Conservation (phyloP, 2,797 vertebrate genomes). For the Hemibagrus guttatus region DNA sequence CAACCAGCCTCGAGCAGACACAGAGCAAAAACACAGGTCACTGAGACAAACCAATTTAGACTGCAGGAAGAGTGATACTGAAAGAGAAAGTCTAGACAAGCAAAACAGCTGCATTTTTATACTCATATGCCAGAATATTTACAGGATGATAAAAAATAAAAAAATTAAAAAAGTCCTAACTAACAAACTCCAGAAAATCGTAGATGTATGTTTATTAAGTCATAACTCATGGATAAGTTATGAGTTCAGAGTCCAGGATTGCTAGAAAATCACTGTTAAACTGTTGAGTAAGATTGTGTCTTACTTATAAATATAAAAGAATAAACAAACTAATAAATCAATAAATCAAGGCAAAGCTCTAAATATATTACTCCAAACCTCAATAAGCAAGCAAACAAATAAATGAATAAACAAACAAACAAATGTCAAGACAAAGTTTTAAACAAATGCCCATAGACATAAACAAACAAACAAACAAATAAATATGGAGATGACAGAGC, state of each 20-base stretch:
- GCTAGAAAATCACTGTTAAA: not conserved
- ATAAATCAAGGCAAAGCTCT: not conserved
- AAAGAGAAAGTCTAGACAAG: not conserved
- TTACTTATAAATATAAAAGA: not conserved
- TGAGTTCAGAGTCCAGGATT: too few relatives aligned
- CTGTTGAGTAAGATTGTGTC: not conserved
- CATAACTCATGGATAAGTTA: not conserved
- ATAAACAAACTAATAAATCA: not conserved
- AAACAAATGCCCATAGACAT: not conserved
- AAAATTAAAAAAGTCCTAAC: not conserved
- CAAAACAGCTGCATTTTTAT: not conserved
- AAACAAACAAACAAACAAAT: not conserved
- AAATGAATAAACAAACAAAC: not conserved
- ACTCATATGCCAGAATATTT: not conserved
- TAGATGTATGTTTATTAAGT: not conserved
- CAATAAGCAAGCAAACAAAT: not conserved
- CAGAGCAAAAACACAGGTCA: constrained; percentile 31
- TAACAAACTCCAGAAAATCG: not conserved
- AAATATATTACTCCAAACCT: too few relatives aligned
- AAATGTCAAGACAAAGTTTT: not conserved
- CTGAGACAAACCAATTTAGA: constrained; percentile 27
- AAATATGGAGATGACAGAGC: not conserved
- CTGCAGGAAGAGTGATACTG: not conserved
- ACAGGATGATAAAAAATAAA: not conserved
- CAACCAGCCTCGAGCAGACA: constrained; percentile 40